A percentile compares a stretch with the other conserved stretches of the same genome.
These are phyloP conservation scores for Andrena trimmerana DNA, from an alignment of 2,888 invertebrate genomes.

Conservation along the genomic window DNA sequence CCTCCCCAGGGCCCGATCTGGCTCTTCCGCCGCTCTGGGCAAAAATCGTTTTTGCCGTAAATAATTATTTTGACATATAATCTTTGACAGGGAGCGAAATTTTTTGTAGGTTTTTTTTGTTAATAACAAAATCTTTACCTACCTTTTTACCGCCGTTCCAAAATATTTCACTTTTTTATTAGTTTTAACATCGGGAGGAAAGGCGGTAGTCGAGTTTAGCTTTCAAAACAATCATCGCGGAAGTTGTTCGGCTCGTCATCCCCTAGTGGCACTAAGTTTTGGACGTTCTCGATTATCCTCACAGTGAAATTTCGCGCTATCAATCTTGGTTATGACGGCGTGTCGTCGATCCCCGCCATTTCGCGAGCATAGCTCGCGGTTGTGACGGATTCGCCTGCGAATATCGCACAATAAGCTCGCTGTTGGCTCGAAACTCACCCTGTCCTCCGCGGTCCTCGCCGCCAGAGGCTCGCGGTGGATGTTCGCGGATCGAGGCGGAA, in stretches of 20 bases:
- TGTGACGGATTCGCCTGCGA: slow-evolving; percentile 23
- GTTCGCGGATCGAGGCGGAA: slow-evolving; percentile 35
- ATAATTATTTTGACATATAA: no score
- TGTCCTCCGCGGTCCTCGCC: not conserved
- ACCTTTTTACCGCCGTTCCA: no score
- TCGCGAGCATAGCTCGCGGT: slow-evolving; percentile 30
- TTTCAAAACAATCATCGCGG: not conserved
- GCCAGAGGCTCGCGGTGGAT: slow-evolving; percentile 15
- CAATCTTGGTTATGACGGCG: slow-evolving; percentile 37
- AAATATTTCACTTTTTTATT: no score
- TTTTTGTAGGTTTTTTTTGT: not conserved
- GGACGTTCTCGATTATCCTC: slow-evolving; percentile 19
- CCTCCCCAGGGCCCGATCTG: not conserved
- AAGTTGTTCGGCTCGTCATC: not conserved
- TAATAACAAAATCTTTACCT: no score
- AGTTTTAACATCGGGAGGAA: no score
- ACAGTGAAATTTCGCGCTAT: slow-evolving; percentile 4
- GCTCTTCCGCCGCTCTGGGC: no score
- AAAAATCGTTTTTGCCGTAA: no score
- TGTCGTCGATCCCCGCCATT: slow-evolving; percentile 30
- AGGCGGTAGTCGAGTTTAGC: no score
- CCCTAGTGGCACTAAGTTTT: not conserved
- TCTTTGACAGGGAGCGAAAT: no score
- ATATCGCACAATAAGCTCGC: slow-evolving; percentile 10
- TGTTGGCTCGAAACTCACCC: slow-evolving; percentile 17